Evolutionary conservation across 1,140 invertebrate species (phyloP), one percentile per base, ranked within the genome.

Genomic region (Zaprionus ornatus): DNA sequence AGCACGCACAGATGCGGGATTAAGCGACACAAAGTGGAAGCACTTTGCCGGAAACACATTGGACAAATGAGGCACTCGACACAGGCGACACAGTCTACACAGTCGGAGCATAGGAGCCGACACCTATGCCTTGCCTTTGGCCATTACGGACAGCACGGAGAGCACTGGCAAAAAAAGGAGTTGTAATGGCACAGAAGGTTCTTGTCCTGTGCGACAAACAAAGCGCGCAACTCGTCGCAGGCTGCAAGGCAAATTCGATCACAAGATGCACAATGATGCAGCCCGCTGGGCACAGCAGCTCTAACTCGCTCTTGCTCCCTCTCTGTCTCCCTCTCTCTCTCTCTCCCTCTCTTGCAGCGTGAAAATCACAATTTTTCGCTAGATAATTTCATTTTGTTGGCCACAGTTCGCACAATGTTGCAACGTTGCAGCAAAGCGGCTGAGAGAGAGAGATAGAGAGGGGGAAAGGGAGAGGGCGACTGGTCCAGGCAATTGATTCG

Each of bases 291-390:
- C 45, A 50, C 42, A 62, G 42, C n/a, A 62, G 23, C 37, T 15
- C 37, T 5, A 15, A 21, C 5, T 12, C 12, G 5, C 17, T 19
- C n/a, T 54, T 29, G 17, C 13, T 45, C 37, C 35, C 37, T 13
- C 45, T 48, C 48, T 63, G 57, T 29, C 45, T 19, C 60, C 55
- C 62, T 45, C 37, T 10, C 1, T 52, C 19, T 37, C 45, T 25
- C 5, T 32, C 40, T 25, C 50, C 25, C 59, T 63, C 62, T 37
- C 48, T 42, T 9, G 54, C 50, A 68, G 73, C 81, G 70, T 90
- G 78, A 81, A 84, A 84, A 88, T 88, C 71, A 57, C 80, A 81
- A 88, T 88, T 88, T 88, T 76, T 74, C 85, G 78, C 67, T 62
- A 64, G 69, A 90, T 90, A 79, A 90, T 90, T 78, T 68, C 62